phyloP scores from a whole-genome alignment of 2,888 invertebrate species.

The Caenorhabditis imperialis region DNA sequence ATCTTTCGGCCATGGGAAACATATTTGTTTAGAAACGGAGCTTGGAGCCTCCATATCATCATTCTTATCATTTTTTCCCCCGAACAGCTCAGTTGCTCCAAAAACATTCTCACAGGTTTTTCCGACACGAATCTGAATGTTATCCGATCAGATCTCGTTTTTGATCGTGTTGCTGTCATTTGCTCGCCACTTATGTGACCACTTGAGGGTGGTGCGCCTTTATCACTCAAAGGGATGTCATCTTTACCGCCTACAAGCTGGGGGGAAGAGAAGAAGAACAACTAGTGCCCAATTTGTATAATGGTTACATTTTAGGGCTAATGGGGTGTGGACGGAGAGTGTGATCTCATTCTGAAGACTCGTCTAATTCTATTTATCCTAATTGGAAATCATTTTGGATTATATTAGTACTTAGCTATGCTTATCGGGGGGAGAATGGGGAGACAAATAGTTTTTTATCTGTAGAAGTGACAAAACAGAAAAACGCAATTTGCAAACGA shows the following conservation, averaged over 20 bases:
- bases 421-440: too few relatives aligned
- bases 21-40: too few relatives aligned
- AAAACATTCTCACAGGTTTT: too few relatives aligned
- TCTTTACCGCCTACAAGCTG: conserved; percentile 28
- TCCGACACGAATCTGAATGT: conserved; percentile 2
- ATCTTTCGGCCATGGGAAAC: conserved; percentile 28
- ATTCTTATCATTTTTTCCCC: too few relatives aligned
- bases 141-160: conserved; percentile 35
- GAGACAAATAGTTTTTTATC: too few relatives aligned
- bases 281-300: conserved; percentile 15
- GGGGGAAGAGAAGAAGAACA: background rate
- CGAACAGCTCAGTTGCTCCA: too few relatives aligned
- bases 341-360: too few relatives aligned
- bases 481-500: background rate
- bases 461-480: background rate
- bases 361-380: conserved; percentile 1
- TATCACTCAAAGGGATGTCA: conserved; percentile 45
- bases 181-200: conserved; percentile 50
- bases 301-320: conserved; percentile 14
- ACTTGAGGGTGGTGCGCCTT: conserved; percentile 39
- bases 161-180: conserved; percentile 14
- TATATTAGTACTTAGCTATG: conserved; percentile 1
- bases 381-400: conserved; percentile 8
- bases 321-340: conserved; percentile 11
- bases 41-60: too few relatives aligned